Percentiles rank a stretch among this genome's conserved stretches.
phyloP scores from a whole-genome alignment of 2,888 invertebrate species.

The Azorinus chamasolen region DNA sequence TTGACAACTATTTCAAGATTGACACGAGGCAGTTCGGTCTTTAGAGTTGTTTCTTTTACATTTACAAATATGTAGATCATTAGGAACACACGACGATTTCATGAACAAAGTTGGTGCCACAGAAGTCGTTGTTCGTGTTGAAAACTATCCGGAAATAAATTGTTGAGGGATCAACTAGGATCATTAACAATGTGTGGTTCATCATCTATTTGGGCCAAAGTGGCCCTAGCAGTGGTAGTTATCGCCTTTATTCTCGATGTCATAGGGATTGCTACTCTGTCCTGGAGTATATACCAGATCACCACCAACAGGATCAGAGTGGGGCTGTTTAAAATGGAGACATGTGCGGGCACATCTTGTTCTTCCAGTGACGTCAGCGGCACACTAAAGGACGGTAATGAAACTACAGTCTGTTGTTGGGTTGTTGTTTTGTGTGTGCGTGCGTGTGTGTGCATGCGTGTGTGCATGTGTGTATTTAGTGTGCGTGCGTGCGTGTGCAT shows the following conservation, averaged over 20 bases:
- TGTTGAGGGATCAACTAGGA: background rate
- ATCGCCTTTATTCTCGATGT: conserved; percentile 66
- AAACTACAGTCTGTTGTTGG: background rate
- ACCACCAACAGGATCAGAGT: conserved; percentile 58
- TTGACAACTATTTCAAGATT: too few species aligned
- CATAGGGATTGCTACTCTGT: conserved; percentile 69
- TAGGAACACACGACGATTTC: too few species aligned
- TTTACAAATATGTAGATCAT: too few species aligned
- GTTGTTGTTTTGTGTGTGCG: background rate
- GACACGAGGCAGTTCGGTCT: too few species aligned
- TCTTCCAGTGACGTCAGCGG: conserved; percentile 12
- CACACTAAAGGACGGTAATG: conserved; percentile 41
- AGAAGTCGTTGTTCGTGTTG: too few species aligned
- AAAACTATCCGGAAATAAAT: too few species aligned
- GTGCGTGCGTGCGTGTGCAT: too few species aligned
- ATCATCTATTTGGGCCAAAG: conserved; percentile 72
- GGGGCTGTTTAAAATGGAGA: conserved; percentile 68
- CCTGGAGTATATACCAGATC: conserved; percentile 72
- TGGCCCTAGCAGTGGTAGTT: conserved; percentile 63
- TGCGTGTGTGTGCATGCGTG: background rate
- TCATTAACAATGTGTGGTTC: conserved; percentile 64
- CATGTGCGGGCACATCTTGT: conserved; percentile 56
- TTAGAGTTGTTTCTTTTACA: too few species aligned
- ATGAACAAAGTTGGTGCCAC: too few species aligned
- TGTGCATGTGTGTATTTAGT: background rate